Evolutionary conservation across 1,140 invertebrate species (phyloP), one percentile per base, ranked within the genome.

Genomic region (Drosophila willistoni): DNA sequence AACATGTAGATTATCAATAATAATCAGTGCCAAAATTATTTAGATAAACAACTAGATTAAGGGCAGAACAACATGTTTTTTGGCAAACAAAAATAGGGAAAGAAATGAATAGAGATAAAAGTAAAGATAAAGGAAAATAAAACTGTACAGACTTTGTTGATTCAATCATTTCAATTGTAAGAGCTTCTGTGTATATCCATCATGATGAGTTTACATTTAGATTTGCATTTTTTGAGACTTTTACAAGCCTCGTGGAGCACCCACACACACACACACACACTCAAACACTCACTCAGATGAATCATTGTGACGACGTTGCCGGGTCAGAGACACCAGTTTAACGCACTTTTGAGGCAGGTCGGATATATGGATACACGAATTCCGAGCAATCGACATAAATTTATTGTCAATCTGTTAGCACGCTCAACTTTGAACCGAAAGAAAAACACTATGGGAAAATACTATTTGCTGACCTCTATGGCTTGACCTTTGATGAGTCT

Each of bases 381-480:
- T 54, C 63, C 47, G 6, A 57, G 65, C 51, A 74, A 68, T 82
- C 60, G 71, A 19, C 67, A 67, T 41, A 54, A 65, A 72, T 79
- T 77, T 65, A 68, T 64, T 41, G 63, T 19, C 60, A 56, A 57
- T 55, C 59, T 51, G 17, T 51, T 33, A 12, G 79, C 33, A 42
- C 81, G 67, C 73, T 84, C 73, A 84, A 84, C 81, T 84, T 84
- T 84, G 81, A 84, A 84, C 81, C 56, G 67, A 71, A 66, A 47
- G 0, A 44, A 51, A 12, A 51, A 22, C 19, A 19, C 44, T 51
- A 25, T 25, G 2, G 19, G 29, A 61, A 42, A 25, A 60, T 42
- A 68, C 64, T 72, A 65, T 42, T 57, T 44, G 44, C 19, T 76
- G 80, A 83, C 81, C 81, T 59, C 17, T 64, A 68, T 33, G 2